phyloP scores from a whole-genome alignment of 2,113 vertebrate genomes.

The Scomber colias region DNA sequence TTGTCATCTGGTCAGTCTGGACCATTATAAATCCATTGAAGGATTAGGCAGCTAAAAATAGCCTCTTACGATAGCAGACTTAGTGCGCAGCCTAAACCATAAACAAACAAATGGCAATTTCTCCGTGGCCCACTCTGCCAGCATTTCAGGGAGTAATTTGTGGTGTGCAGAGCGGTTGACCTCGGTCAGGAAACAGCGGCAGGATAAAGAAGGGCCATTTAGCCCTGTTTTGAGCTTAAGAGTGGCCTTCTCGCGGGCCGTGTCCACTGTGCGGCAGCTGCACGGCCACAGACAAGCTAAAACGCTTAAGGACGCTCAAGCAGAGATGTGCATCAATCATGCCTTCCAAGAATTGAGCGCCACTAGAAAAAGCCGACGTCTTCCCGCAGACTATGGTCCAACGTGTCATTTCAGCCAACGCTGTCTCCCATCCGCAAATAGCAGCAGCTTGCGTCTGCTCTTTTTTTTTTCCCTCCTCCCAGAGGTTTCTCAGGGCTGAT shows the following conservation, averaged over 20 bases:
- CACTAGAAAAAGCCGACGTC: conserved; percentile 56
- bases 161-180: conserved; percentile 70
- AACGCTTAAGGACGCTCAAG: conserved; percentile 78
- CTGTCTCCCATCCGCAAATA: conserved; percentile 68
- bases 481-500: conserved; percentile 29
- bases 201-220: conserved; percentile 59
- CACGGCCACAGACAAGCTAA: conserved; percentile 75
- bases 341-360: conserved; percentile 81
- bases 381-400: conserved; percentile 53
- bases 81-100: conserved; percentile 64
- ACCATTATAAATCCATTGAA: conserved; percentile 80
- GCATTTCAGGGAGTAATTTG: conserved; percentile 76
- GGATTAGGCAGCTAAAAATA: conserved; percentile 81
- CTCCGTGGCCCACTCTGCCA: conserved; percentile 47
- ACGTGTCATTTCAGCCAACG: conserved; percentile 51
- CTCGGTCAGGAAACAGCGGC: conserved; percentile 70
- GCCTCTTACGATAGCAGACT: conserved; percentile 61
- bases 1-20: conserved; percentile 70
- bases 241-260: conserved; percentile 26
- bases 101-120: conserved; percentile 80
- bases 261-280: conserved; percentile 66
- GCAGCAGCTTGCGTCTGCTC: conserved; percentile 44
- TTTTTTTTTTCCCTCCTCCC: conserved; percentile 16
- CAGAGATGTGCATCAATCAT: conserved; percentile 83
- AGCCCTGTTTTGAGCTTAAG: conserved; percentile 48